Evolutionary conservation across 1,140 invertebrate species (phyloP).

Genomic region (Halotydeus destructor): DNA sequence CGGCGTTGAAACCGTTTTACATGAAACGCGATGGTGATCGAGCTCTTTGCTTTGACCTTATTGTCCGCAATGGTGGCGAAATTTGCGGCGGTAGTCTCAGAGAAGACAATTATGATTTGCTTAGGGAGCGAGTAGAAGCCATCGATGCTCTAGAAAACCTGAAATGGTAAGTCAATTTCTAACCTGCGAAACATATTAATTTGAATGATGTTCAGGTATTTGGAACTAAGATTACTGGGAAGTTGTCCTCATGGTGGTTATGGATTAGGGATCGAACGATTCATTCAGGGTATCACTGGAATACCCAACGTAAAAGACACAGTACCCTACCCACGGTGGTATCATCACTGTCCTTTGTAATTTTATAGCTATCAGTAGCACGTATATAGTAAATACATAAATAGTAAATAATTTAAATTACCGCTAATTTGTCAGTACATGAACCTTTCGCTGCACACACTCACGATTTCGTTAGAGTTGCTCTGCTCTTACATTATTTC

Average conservation of each 20-base stretch:
- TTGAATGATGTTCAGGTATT: conserved; percentile 34
- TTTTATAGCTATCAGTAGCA: too few species aligned
- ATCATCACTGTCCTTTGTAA: conserved; percentile 61
- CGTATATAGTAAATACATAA: too few species aligned
- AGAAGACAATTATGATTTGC: conserved; percentile 47
- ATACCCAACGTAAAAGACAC: conserved; percentile 76
- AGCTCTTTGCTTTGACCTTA: conserved; percentile 65
- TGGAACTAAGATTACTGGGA: conserved; percentile 71
- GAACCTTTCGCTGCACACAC: too few species aligned
- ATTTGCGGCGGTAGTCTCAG: conserved; percentile 78
- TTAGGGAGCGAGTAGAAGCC: conserved; percentile 24
- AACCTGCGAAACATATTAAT: neutral
- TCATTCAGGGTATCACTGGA: conserved; percentile 55
- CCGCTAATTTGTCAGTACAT: too few species aligned
- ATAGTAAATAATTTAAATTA: too few species aligned
- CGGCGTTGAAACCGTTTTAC: conserved; percentile 75
- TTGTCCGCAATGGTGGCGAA: conserved; percentile 71
- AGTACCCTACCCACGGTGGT: conserved; percentile 80
- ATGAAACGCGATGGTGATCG: conserved; percentile 44
- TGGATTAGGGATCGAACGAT: conserved; percentile 83
- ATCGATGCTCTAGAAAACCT: conserved; percentile 10
- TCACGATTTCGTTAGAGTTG: too few species aligned
- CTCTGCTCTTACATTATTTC: too few species aligned
- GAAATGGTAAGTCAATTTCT: conserved; percentile 9
- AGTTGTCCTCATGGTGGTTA: conserved; percentile 73